These are phyloP conservation scores for Cardiocondyla obscurior DNA, from an alignment of 1,140 invertebrate species.

Conservation along the genomic window DNA sequence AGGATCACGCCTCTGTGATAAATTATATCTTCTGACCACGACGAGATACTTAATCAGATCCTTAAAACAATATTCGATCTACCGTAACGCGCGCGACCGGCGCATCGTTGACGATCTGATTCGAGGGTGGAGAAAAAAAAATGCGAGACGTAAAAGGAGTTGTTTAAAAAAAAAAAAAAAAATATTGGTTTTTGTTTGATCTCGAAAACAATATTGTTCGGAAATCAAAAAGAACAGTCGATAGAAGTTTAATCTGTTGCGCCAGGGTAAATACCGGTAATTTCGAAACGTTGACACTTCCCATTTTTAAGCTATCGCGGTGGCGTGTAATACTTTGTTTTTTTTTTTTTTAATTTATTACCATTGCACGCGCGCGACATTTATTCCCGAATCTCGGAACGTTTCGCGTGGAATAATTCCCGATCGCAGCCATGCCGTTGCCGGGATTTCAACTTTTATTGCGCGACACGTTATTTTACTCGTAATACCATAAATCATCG, in stretches of 20 bases:
- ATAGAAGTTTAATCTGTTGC: neutral
- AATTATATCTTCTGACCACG: slow-evolving; percentile 41
- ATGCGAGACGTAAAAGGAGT: no score
- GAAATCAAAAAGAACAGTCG: neutral
- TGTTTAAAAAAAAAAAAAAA: no score
- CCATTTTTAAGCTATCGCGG: neutral
- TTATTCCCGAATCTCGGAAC: neutral
- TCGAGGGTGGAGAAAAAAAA: neutral
- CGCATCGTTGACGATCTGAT: neutral
- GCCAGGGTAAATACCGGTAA: neutral
- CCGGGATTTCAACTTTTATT: slow-evolving; percentile 1
- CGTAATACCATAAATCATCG: slow-evolving; percentile 47
- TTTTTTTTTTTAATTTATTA: neutral
- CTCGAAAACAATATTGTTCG: neutral
- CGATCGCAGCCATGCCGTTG: neutral
- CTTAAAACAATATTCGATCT: slow-evolving; percentile 37
- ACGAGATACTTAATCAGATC: slow-evolving; percentile 31
- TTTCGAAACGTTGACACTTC: neutral
- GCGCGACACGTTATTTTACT: neutral
- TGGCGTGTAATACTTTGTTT: neutral
- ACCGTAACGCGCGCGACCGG: neutral
- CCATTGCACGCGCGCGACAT: neutral
- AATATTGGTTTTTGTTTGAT: neutral
- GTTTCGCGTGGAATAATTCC: neutral
- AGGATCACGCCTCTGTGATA: slow-evolving; percentile 52